Base-by-base conservation (phyloP, 2,113 vertebrate species). In the Orycteropus afer region DNA sequence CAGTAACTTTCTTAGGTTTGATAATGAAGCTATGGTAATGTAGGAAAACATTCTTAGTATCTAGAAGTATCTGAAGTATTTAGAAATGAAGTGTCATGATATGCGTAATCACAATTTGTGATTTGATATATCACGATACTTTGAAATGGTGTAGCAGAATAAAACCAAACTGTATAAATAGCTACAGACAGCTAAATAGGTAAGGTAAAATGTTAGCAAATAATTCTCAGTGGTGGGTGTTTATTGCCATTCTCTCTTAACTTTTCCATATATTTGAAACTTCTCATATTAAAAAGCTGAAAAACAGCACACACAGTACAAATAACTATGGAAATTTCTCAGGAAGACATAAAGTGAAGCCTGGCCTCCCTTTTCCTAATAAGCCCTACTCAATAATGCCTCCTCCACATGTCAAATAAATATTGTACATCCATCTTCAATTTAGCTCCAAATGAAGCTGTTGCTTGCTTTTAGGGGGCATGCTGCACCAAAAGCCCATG, bases 91-190 rank as follows among this genome's bases (percentile, higher is more conserved):
- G n/a, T 9, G 13, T 84, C 61, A n/a, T 67, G 53, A 34, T 59
- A 25, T 78, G n/a, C 65, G 14, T 47, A 89, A 49, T 11, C 63
- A 67, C 63, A 67, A 15, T n/a, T n/a, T 67, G 3, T 65, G 63
- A 32, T 34, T 13, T 65, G 27, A 34, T n/a, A 67, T n/a, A 63
- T 63, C 25, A 29, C 34, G n/a, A 67, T 34, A 51, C 59, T 90
- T 61, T 80, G 90, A 79, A 81, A 86, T 63, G 55, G 22, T 45
- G 73, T 79, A 90, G 73, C 42, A 93, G 93, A 95, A 91, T 69
- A 69, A 91, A 83, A 27, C 7, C 45, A 86, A 51, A 47, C 7
- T 15, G 6, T 63, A 74, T 57, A 67, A 92, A 88, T 32, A 83
- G 7, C 37, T 67, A 69, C 29, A 91, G 59, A 85, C 7, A 47